These are phyloP conservation scores for Prosopocoilus inquinatus DNA, from an alignment of 2,888 invertebrate species.

Conservation along the genomic window DNA sequence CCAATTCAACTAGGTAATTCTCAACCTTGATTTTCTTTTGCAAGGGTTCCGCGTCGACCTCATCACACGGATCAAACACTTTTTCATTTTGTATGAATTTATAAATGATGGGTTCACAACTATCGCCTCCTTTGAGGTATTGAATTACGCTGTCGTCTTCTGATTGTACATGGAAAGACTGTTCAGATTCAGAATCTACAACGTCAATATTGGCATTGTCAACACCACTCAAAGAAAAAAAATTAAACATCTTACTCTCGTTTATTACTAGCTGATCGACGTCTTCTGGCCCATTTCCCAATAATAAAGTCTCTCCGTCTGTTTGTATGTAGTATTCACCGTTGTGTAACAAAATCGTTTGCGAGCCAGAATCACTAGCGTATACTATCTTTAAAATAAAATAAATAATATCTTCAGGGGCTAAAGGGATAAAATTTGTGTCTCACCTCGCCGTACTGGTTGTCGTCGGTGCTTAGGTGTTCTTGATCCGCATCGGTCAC, in stretches of 20 bases:
- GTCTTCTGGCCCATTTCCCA: constrained; percentile 15
- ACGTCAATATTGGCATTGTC: background rate
- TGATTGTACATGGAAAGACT: constrained; percentile 5
- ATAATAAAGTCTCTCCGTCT: constrained; percentile 19
- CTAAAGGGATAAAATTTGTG: background rate
- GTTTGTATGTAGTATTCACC: constrained; percentile 24
- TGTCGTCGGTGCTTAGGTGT: constrained; percentile 2
- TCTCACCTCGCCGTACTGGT: constrained; percentile 10
- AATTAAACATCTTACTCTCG: background rate
- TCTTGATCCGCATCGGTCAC: constrained; percentile 3
- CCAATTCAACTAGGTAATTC: constrained; percentile 5
- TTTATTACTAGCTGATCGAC: constrained; percentile 11
- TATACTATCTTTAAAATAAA: constrained; percentile 13
- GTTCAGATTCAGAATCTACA: background rate
- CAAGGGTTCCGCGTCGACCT: constrained; percentile 8
- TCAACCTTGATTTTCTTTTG: constrained; percentile 8
- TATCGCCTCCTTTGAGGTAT: constrained; percentile 8
- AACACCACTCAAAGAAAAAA: background rate
- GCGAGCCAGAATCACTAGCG: constrained; percentile 6
- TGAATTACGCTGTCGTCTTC: constrained; percentile 10
- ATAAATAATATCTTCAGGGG: background rate
- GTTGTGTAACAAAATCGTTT: constrained; percentile 19
- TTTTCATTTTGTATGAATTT: constrained; percentile 4
- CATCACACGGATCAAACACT: background rate
- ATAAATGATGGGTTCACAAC: constrained; percentile 9